phyloP scores from a whole-genome alignment of 2,888 invertebrate species.

The Arrhopalites spinosus region DNA sequence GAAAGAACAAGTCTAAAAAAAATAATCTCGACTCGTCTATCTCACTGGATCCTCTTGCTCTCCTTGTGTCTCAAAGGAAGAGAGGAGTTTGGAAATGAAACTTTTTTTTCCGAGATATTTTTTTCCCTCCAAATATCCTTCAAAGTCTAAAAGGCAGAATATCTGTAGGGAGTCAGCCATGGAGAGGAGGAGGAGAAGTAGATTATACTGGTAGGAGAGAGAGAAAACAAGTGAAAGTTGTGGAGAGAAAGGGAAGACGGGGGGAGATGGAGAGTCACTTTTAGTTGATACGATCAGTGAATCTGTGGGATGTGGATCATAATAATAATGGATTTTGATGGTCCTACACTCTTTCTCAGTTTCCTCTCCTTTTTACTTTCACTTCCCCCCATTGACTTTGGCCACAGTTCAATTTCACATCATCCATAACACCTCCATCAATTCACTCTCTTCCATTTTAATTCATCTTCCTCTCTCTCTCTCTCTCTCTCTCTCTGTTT shows the following conservation, averaged over 20 bases:
- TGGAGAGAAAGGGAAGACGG: background rate
- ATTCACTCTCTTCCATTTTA: background rate
- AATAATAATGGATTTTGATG: slow-evolving; percentile 24
- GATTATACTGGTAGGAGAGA: background rate
- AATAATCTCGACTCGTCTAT: too few species aligned
- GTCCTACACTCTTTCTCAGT: background rate
- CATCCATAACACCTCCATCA: background rate
- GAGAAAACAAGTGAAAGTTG: background rate
- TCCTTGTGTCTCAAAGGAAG: background rate
- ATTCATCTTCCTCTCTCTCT: background rate
- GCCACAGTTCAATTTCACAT: slow-evolving; percentile 20
- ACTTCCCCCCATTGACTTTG: background rate
- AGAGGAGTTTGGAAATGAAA: background rate
- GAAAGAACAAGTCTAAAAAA: too few species aligned
- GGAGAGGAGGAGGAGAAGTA: background rate
- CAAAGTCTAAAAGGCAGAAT: too few species aligned
- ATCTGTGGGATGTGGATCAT: background rate
- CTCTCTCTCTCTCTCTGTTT: too few species aligned
- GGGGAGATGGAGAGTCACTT: background rate
- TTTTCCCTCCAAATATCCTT: background rate
- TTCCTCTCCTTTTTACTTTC: background rate
- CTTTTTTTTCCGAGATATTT: background rate
- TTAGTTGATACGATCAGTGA: background rate
- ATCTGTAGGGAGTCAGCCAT: background rate
- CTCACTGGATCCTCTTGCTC: too few species aligned